These are phyloP conservation scores for Drosophila sp. DNA, from an alignment of 1,140 invertebrate genomes.

Conservation along the genomic window DNA sequence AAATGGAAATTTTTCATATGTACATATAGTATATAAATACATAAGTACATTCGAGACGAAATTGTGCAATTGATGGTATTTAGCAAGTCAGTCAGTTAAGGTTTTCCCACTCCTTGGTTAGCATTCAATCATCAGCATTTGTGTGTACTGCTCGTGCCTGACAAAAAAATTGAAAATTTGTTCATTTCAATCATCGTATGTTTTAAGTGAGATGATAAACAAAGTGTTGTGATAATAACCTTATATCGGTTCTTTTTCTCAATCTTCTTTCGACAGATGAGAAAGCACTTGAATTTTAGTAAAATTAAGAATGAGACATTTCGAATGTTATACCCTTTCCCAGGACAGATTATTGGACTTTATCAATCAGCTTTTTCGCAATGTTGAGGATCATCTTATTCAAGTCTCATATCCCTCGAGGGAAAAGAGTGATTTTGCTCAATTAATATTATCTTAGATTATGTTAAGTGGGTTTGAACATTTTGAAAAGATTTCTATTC, in stretches of 20 bases:
- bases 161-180: neutral
- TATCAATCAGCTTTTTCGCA: neutral
- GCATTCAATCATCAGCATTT: constrained; percentile 4
- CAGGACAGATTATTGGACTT: neutral
- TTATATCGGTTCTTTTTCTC: neutral
- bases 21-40: constrained; percentile 16
- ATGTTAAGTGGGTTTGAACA: no score
- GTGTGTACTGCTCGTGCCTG: neutral
- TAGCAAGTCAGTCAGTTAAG: neutral
- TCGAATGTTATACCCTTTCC: neutral
- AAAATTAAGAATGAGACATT: neutral
- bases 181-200: neutral
- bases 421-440: no score
- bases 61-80: constrained; percentile 43
- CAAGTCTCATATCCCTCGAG: no score
- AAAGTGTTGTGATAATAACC: constrained; percentile 9
- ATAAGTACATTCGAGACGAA: no score
- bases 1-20: constrained; percentile 61
- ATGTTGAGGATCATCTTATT: no score
- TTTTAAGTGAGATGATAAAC: constrained; percentile 8
- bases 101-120: neutral
- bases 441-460: no score
- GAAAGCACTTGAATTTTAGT: neutral
- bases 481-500: no score
- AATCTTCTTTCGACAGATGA: neutral